Evolutionary conservation across 1,140 invertebrate species (phyloP).

Genomic region (Pogonomyrmex barbatus): DNA sequence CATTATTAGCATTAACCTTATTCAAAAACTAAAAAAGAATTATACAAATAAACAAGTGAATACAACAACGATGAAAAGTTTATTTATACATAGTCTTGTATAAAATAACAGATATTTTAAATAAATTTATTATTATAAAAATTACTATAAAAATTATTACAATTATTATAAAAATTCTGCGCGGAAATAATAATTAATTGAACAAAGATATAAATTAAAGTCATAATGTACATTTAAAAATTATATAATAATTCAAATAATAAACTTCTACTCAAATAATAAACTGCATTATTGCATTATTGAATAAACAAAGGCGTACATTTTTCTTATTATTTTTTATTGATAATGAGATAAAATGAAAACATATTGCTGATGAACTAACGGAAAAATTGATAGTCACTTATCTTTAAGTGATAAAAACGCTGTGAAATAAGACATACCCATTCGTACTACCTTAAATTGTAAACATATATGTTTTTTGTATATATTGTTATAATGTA

Average conservation of each 20-base stretch:
- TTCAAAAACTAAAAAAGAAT: too few relatives aligned
- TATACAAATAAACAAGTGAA: too few relatives aligned
- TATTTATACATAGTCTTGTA: too few relatives aligned
- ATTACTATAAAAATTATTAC: too few relatives aligned
- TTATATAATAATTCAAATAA: not conserved
- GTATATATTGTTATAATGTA: not conserved
- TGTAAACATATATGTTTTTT: not conserved
- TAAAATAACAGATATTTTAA: too few relatives aligned
- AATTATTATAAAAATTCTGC: too few relatives aligned
- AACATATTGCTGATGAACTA: not conserved
- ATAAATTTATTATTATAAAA: too few relatives aligned
- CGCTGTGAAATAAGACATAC: conserved; percentile 13
- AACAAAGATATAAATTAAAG: too few relatives aligned
- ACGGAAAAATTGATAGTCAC: not conserved
- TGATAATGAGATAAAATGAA: not conserved
- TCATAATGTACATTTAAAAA: too few relatives aligned
- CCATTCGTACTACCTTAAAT: conserved; percentile 24
- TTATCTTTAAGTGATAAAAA: conserved; percentile 20
- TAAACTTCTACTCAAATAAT: not conserved
- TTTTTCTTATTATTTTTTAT: not conserved
- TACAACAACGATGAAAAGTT: too few relatives aligned
- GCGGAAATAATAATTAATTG: too few relatives aligned
- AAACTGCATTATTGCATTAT: not conserved
- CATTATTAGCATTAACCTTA: too few relatives aligned
- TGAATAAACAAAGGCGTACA: not conserved